Evolutionary conservation across 2,113 vertebrate genomes (phyloP).

Genomic region (Mus musculus): GRCm39 chr9:25798001-25798500

Average conservation of each 20-base stretch:
- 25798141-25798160: background rate
- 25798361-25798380: background rate
- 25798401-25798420: background rate
- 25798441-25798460: background rate
- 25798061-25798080: background rate
- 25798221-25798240: background rate
- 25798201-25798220: background rate
- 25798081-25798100: background rate
- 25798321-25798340: background rate
- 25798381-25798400: background rate
- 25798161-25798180: background rate
- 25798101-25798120: background rate
- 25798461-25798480: background rate
- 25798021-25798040: background rate
- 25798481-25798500: background rate
- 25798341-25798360: background rate
- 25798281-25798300: background rate
- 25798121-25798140: background rate
- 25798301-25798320: background rate
- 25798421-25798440: background rate
- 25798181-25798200: background rate
- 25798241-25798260: background rate
- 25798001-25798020: background rate
- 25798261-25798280: background rate
- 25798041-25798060: background rate